Evolutionary conservation across 2,888 invertebrate species (phyloP), one percentile per base, ranked within the genome.

Genomic region (Polydrusus cervinus): DNA sequence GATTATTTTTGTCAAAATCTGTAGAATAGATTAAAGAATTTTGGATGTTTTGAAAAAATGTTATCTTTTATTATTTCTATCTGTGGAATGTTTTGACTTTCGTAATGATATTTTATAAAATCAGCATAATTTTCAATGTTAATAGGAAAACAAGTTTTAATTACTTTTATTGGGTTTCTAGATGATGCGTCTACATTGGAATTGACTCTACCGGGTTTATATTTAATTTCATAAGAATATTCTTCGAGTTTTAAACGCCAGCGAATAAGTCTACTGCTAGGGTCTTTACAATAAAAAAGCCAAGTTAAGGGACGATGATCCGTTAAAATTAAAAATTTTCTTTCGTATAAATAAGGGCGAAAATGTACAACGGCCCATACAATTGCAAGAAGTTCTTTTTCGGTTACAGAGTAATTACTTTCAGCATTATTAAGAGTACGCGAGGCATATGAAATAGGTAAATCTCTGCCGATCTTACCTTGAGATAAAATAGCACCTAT

Each of bases 281-380:
- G 65, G 9, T 87, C 85, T 79, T 86, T 86, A 0, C 86, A 51
- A 0, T 78, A 82, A 80, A 85, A 83, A 0, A 87, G 65, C 84
- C 85, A 87, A 3, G 78, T 80, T 3, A 87, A 67, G 0, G 85
- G 85, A 65, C 82, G 79, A 71, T 87, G 87, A 66, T 88, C 87
- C 0, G 86, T 87, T n/a, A 71, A 13, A 25, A 71, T 66, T 1
- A 18, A 38, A 14, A 71, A 75, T 60, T 75, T 61, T 16, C 66
- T 51, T 7, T 71, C 75, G 49, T 71, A 75, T 0, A 75, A 14
- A 60, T 75, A 71, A 13, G 81, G 80, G 57, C 81, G 61, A 66
- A 82, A 84, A 66, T 82, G 75, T 69, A 82, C 80, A 1, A 72
- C 69, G 0, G 81, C 81, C 79, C 81, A 83, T 8, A 83, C 76